A percentile compares a stretch with the other conserved stretches of the same genome.
phyloP scores from a whole-genome alignment of 2,113 vertebrate species.

The Cygnus buccinator region DNA sequence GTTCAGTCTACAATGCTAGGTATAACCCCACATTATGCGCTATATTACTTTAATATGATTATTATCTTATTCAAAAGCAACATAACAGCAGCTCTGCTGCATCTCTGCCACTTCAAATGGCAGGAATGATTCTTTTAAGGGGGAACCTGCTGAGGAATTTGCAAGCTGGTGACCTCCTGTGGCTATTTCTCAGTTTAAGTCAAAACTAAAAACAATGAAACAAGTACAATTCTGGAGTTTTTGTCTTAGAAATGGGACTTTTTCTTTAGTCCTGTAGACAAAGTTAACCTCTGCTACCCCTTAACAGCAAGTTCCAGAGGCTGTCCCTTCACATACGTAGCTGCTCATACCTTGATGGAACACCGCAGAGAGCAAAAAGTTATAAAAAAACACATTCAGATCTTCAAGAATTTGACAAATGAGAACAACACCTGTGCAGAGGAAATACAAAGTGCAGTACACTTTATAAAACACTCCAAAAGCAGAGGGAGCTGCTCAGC shows the following conservation, averaged over 20 bases:
- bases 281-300: neutral
- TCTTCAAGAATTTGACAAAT: neutral
- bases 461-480: neutral
- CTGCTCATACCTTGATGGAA: neutral
- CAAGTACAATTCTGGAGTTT: neutral
- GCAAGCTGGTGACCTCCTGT: neutral
- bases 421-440: no score
- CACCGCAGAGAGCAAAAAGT: neutral
- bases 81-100: rapidly evolving
- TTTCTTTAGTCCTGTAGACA: neutral
- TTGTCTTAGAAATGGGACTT: neutral
- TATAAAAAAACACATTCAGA: neutral
- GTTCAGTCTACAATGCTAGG: neutral
- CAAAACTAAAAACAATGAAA: neutral
- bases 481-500: neutral
- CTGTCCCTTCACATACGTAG: neutral
- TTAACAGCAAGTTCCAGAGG: neutral
- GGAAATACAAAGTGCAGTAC: neutral
- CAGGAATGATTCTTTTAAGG: neutral
- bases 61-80: neutral
- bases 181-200: neutral
- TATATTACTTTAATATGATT: neutral
- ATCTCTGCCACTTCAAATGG: neutral
- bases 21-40: neutral
- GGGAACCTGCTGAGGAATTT: neutral